Evolutionary conservation across 2,113 vertebrate genomes (phyloP), one percentile per base, ranked within the genome.

Genomic region (Mirounga angustirostris): DNA sequence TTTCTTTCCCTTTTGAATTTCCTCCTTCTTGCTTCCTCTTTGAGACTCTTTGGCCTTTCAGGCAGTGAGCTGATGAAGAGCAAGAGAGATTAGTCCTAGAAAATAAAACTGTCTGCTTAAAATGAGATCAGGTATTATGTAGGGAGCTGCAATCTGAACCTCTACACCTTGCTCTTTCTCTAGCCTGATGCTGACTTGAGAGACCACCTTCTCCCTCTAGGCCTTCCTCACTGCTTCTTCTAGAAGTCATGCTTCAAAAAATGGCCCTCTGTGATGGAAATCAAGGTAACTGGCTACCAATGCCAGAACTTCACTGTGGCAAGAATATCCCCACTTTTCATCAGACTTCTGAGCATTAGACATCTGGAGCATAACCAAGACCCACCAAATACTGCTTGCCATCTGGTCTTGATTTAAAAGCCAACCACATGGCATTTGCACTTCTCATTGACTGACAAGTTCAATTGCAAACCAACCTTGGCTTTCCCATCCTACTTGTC

Each of bases 311-410:
- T 95, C 96, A 93, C 2, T 92, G 90, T 97, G 97, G 98, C 97
- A 98, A 98, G 97, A 98, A 98, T 82, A 96, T 52, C 98, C 63
- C 83, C 0, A 13, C 28, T 12, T 94, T 80, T 96, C 19, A 4
- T 98, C 97, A 98, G 98, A 94, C 97, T 97, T 95, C 97, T 95
- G 97, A 88, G 91, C 89, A 78, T 97, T 95, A 83, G 92, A 97
- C 43, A 3, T 59, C 81, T 99, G 98, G 98, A 98, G 36, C 80
- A 82, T 65, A 95, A 98, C 97, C 98, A 98, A 99, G 98, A 99
- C 97, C 94, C 97, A 98, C 98, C 98, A 98, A 98, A 98, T 58
- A 97, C 90, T 97, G n/a, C 67, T 97, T 94, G 92, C 97, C 97
- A 98, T 96, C 97, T 98, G 98, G 96, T 98, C 96, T 97, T 97